phyloP scores from a whole-genome alignment of 2,113 vertebrate species.

The Anguilla japonica region DNA sequence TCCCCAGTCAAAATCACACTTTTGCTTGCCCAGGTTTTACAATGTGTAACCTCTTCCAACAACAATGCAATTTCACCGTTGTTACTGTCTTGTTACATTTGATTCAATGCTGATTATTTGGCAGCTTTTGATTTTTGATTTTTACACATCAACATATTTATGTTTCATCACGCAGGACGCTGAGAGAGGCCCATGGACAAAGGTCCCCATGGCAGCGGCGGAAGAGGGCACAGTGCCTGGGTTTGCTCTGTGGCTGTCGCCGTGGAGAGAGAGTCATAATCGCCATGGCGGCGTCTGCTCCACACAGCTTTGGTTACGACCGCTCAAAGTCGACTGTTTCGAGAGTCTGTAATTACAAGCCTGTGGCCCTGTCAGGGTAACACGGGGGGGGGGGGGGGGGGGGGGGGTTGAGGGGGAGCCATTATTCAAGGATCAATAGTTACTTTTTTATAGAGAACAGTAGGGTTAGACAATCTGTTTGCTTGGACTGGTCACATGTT shows the following conservation, averaged over 20 bases:
- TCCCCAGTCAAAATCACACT: too few species aligned
- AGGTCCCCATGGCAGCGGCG: background rate
- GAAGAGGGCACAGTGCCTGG: background rate
- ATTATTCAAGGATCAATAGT: too few species aligned
- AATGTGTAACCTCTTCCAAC: too few species aligned
- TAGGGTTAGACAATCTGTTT: background rate
- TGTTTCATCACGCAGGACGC: background rate
- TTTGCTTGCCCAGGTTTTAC: too few species aligned
- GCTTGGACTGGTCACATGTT: background rate
- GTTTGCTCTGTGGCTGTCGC: slow-evolving; percentile 2
- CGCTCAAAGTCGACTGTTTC: slow-evolving; percentile 58
- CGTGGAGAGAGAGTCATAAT: background rate
- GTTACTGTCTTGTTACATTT: background rate
- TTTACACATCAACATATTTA: background rate
- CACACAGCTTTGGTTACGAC: slow-evolving; percentile 43
- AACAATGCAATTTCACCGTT: background rate
- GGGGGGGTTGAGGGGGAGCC: background rate
- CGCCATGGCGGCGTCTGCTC: slow-evolving; percentile 36
- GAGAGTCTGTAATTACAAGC: slow-evolving; percentile 59
- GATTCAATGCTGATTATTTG: background rate
- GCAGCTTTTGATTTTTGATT: background rate
- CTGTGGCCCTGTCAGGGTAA: slow-evolving; percentile 54
- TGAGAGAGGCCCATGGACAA: background rate
- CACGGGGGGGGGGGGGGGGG: background rate
- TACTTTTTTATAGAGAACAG: too few species aligned